Conservation (phyloP, 1,140 invertebrate species). For the Bombus cullumanus region DNA sequence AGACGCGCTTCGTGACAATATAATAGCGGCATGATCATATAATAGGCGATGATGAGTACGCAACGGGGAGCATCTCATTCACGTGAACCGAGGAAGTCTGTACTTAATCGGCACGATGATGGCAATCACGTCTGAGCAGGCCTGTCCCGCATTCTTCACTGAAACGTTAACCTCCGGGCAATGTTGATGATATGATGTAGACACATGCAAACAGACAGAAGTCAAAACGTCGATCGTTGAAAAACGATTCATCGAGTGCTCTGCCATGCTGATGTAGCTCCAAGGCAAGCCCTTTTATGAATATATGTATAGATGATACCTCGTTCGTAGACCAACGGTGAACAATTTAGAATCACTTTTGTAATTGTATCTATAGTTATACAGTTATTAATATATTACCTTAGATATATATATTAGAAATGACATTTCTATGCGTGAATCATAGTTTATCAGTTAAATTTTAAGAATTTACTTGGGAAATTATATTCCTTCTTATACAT, state of each 20-base stretch:
- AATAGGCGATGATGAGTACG: slow-evolving; percentile 38
- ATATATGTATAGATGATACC: no score
- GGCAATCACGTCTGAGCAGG: slow-evolving; percentile 35
- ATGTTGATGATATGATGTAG: neutral
- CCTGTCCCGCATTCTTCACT: slow-evolving; percentile 16
- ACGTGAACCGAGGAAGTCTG: slow-evolving; percentile 48
- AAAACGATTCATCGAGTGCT: slow-evolving; percentile 49
- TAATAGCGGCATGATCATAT: slow-evolving; percentile 43
- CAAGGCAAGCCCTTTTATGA: no score
- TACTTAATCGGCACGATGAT: slow-evolving; percentile 43
- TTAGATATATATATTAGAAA: no score
- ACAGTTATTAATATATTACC: no score
- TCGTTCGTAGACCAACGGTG: no score
- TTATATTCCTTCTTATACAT: no score
- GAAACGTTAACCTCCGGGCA: slow-evolving; percentile 44
- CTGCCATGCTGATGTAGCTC: no score
- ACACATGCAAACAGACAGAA: slow-evolving; percentile 33
- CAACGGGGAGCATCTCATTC: slow-evolving; percentile 38
- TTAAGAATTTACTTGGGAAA: no score
- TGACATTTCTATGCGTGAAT: no score
- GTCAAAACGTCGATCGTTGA: slow-evolving; percentile 54
- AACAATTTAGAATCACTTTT: no score
- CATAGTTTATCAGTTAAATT: no score
- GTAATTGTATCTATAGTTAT: no score
- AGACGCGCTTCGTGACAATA: slow-evolving; percentile 26